Base-by-base conservation (phyloP, 1,140 invertebrate species). In the Drosophila navojoa region DNA sequence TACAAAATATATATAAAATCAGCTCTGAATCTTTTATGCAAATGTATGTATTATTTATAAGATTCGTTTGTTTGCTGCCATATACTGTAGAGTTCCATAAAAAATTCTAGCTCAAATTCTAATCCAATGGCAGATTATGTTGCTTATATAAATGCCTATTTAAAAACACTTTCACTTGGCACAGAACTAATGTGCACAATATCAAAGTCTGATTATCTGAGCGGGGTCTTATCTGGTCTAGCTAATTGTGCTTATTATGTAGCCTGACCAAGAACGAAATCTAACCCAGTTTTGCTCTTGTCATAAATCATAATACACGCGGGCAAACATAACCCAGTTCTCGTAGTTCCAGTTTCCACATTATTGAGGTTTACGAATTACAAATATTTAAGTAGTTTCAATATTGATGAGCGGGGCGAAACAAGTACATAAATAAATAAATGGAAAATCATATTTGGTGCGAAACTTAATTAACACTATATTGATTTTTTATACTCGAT, bases 321-420 rank as follows among this genome's bases (percentile, higher is more conserved):
- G 47, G 58, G 44, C 84, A 87, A 79, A 90, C 58, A 87, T 89
- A 89, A 75, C 84, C 84, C 67, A 87, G 59, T 79, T 86, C 45
- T 27, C 22, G 47, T 45, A 9, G 32, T 32, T 32, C 84, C 67
- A 87, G 49, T 32, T 57, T 42, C 9, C 27, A 29, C 27, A 50
- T 49, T 61, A 60, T 44, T 16, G 13, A 27, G 11, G 35, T 7
- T 38, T 3, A 11, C 1, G 35, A 38, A 3, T 38, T 10, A 1
- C 35, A 38, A 38, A 38, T 38, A 38, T 38, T 38, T 38, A 38
- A 11, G 10, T 38, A 38, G 35, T 10, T 15, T 44, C 35, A 27
- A 86, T 76, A 81, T 76, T 77, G 15, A 44, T 47, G 49, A 67
- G 57, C 42, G 47, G 55, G 47, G 52, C 66, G n/a, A 53, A 62